A percentile compares a stretch with the other conserved stretches of the same genome.
Evolutionary conservation across 2,113 vertebrate species (phyloP).

Genomic region (Callorhinus ursinus): DNA sequence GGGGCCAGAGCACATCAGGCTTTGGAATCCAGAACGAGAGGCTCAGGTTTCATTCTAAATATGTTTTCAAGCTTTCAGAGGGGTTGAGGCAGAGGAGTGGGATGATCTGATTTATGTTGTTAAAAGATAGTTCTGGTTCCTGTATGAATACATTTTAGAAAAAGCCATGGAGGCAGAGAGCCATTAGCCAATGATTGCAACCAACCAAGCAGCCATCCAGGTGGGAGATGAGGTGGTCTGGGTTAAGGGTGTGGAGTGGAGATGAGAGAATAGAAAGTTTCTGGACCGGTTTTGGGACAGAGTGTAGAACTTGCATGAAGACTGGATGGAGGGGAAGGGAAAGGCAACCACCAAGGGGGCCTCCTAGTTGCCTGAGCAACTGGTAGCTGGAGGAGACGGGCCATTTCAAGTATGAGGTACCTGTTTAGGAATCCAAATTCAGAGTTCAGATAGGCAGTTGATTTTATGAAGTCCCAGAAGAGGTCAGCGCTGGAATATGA

Average conservation of each 20-base stretch:
- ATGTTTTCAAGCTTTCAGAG: neutral
- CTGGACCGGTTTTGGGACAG: neutral
- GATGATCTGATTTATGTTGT: neutral
- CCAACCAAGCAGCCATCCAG: neutral
- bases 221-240: neutral
- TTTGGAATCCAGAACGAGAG: neutral
- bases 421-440: neutral
- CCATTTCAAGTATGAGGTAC: neutral
- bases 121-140: neutral
- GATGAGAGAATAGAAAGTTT: neutral
- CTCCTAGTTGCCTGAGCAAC: neutral
- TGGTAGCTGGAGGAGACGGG: neutral
- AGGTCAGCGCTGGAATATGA: neutral
- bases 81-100: neutral
- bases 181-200: neutral
- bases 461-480: neutral
- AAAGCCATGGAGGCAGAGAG: neutral
- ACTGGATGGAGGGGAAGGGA: neutral
- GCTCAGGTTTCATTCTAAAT: neutral
- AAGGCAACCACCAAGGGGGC: neutral
- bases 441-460: neutral
- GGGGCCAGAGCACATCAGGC: neutral
- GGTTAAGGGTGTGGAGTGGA: neutral
- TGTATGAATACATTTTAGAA: constrained; percentile 26
- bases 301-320: neutral